Base-by-base conservation (phyloP, 2,113 vertebrate genomes). In the Hemichromis elongatus region DNA sequence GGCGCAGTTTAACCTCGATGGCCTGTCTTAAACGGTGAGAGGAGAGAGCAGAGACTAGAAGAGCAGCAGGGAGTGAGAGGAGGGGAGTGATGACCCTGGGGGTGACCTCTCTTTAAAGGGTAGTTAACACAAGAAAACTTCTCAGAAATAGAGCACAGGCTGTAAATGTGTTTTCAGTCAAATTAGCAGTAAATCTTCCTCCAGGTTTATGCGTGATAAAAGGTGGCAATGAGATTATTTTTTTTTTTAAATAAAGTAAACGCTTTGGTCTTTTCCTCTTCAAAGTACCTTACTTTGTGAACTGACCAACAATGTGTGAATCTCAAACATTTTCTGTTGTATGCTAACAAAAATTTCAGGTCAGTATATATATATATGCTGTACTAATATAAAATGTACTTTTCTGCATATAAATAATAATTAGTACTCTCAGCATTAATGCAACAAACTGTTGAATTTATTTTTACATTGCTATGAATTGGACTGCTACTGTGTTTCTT, bases 161-260 rank as follows among this genome's bases (percentile, higher is more conserved):
- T 77, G 77, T 86, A 87, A 90, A 91, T 86, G 73, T 88, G 88
- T 84, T 87, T 80, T 57, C 80, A 82, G 57, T 87, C 80, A 19
- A 87, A 92, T 89, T 77, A 87, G 87, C 89, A 73, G 84, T 90
- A 93, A 90, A 89, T 91, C 81, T 83, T 84, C 45, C 56, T 47
- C 55, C 57, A 28, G 81, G 70, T 89, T 88, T 47, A 80, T 63
- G 56, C 80, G 47, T 4, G 26, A 24, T 12, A 18, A 55, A 85
- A 83, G 40, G 73, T 73, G 30, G 6, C 53, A 78, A 30, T 16
- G 7, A 50, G 30, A 85, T 21, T 70, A n/a, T n/a, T n/a, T n/a
- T 57, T 28, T 28, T 28, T 28, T 28, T 28, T 35, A 63, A 70
- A 47, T 28, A 28, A 42, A 11, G 11, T 9, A 61, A 80, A 24